Evolutionary conservation across 2,797 vertebrate genomes (phyloP).

Genomic region (Kryptolebias ocellatus): DNA sequence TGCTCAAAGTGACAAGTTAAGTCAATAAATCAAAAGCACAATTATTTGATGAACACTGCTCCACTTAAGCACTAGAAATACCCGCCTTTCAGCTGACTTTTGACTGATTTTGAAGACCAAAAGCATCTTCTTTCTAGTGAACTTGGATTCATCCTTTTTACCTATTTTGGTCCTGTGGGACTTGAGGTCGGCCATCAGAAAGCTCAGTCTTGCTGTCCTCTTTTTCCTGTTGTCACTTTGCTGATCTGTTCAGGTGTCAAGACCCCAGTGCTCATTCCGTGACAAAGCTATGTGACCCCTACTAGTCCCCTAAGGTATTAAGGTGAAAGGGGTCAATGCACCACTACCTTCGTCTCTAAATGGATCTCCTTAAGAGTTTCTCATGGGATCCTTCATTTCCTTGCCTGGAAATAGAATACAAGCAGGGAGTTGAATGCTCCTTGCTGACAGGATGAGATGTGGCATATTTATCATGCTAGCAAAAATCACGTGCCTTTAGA

Average conservation of each 20-base stretch:
- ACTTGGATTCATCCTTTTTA: slow-evolving; percentile 27
- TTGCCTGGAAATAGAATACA: slow-evolving; percentile 59
- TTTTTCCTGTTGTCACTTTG: slow-evolving; percentile 55
- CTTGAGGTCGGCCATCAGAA: slow-evolving; percentile 53
- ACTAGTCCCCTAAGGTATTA: slow-evolving; percentile 45
- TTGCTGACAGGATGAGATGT: slow-evolving; percentile 53
- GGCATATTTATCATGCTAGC: slow-evolving; percentile 63
- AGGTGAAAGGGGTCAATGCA: slow-evolving; percentile 62
- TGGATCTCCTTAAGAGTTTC: slow-evolving; percentile 66
- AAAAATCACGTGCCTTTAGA: slow-evolving; percentile 56
- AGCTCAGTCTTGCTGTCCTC: slow-evolving; percentile 45
- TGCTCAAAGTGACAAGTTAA: neutral
- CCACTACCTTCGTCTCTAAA: slow-evolving; percentile 53
- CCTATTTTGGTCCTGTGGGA: slow-evolving; percentile 48
- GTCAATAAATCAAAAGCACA: neutral
- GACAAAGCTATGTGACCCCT: slow-evolving; percentile 54
- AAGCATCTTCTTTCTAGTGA: slow-evolving; percentile 9
- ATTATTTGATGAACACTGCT: neutral
- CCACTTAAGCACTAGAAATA: neutral
- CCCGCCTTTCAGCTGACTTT: neutral
- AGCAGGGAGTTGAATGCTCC: slow-evolving; percentile 46
- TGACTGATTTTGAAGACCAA: neutral
- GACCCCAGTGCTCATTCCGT: slow-evolving; percentile 50
- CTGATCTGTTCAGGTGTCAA: slow-evolving; percentile 57
- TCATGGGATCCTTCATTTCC: slow-evolving; percentile 65